Base-by-base conservation (phyloP, 2,113 vertebrate genomes). In the Cyprinodon tularosa region DNA sequence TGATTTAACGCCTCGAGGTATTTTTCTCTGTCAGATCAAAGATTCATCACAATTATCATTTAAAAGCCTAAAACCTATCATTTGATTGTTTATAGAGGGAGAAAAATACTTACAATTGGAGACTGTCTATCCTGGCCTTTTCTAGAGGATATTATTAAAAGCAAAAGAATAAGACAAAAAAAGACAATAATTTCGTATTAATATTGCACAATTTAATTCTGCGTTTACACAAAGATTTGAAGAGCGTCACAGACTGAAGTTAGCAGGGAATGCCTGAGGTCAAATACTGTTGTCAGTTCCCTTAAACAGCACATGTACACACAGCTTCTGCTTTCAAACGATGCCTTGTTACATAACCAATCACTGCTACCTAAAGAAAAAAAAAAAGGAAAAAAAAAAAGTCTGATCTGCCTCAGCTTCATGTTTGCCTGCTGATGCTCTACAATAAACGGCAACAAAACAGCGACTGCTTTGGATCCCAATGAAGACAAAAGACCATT, bases 401-500 rank as follows among this genome's bases (percentile, higher is more conserved):
- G 78, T 85, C 57, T 74, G 72, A 65, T 67, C 82, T 81, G 70
- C 75, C 78, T 81, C 71, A 66, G 67, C 62, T 74, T 71, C 79
- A 76, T 62, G 78, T 83, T 82, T 72, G 62, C 48, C 72, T 81
- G 81, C 39, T 74, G 86, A 76, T 84, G 80, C 78, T 57, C 17
- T 53, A 86, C 82, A 88, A 77, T 4, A 87, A 63, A 83, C 83
- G 81, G 62, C 53, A 88, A 91, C 66, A 85, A 84, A 74, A 81
- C 14, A 66, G 71, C 40, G 62, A 69, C 65, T 60, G 72, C 62
- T 77, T 77, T 84, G 72, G 71, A 83, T 71, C 88, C 90, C 53
- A 94, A 93, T 96, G 95, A 98, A 95, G 93, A 97, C 97, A 98
- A 94, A 95, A 98, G 94, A 96, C 96, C 83, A 94, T 89, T 95